Percentiles rank a stretch among this genome's conserved stretches.
Evolutionary conservation across 2,888 invertebrate genomes (phyloP).

Genomic region (Plebejus argus): DNA sequence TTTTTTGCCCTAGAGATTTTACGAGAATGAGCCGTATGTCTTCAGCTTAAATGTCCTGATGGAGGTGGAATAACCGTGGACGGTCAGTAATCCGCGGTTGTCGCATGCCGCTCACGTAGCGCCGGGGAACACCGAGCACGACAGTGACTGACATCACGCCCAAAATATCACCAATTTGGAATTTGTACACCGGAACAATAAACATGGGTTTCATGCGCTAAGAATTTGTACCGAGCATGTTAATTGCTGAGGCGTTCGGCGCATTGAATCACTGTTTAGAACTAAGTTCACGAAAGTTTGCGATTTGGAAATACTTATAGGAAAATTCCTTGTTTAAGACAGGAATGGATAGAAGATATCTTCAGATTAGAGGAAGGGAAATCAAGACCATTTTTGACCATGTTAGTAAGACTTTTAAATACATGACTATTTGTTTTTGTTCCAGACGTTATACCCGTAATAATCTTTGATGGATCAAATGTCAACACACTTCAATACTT

Average conservation of each 20-base stretch:
- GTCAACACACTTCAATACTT: not conserved
- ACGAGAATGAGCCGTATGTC: not conserved
- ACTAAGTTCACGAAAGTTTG: not conserved
- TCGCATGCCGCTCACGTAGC: slow-evolving; percentile 59
- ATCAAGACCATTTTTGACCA: not conserved
- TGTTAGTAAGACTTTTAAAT: too few relatives aligned
- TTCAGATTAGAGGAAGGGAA: not conserved
- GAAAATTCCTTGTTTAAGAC: not conserved
- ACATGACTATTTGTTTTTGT: too few relatives aligned
- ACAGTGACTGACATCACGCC: slow-evolving; percentile 65
- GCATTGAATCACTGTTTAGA: not conserved
- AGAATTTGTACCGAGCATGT: slow-evolving; percentile 25
- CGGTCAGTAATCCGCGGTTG: not conserved
- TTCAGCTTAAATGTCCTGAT: not conserved
- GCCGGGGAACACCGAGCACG: slow-evolving; percentile 56
- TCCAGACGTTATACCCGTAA: not conserved
- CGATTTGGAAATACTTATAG: not conserved
- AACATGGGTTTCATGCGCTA: slow-evolving; percentile 24
- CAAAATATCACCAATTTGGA: slow-evolving; percentile 42
- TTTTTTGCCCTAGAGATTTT: not conserved
- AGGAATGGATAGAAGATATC: not conserved
- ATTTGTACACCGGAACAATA: slow-evolving; percentile 41
- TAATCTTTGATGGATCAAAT: not conserved
- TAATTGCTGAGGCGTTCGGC: not conserved
- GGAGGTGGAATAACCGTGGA: not conserved